These are phyloP conservation scores for Cantharis lateralis DNA, from an alignment of 2,888 invertebrate species.

Conservation along the genomic window DNA sequence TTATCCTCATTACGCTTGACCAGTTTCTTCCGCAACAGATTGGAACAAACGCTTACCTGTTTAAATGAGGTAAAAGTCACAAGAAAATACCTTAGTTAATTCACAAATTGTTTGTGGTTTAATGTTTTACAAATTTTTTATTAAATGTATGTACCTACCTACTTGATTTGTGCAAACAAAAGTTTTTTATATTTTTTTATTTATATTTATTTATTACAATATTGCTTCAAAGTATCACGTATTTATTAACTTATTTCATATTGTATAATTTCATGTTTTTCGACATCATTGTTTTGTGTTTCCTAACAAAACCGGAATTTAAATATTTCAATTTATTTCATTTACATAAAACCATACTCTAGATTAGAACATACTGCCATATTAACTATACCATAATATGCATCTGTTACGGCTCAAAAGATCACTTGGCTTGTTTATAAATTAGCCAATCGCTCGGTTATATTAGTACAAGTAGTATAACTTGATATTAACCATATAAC, in stretches of 20 bases:
- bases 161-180: not conserved
- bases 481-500: too few species aligned
- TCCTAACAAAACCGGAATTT: too few species aligned
- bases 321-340: too few species aligned
- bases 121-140: not conserved
- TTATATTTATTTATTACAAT: not conserved
- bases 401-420: too few species aligned
- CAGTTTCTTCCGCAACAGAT: constrained; percentile 46
- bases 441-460: too few species aligned
- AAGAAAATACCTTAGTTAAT: not conserved
- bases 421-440: too few species aligned
- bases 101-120: not conserved
- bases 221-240: not conserved
- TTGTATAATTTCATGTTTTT: not conserved
- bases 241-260: not conserved
- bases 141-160: not conserved
- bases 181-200: not conserved
- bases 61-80: constrained; percentile 4
- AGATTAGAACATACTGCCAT: too few species aligned
- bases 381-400: too few species aligned
- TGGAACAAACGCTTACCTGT: constrained; percentile 26
- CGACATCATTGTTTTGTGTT: too few species aligned
- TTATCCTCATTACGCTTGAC: constrained; percentile 97
- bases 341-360: too few species aligned
- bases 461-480: too few species aligned